A percentile compares a stretch with the other conserved stretches of the same genome.
Conservation (phyloP, 1,140 invertebrate genomes). For the Ptiloglossa arizonensis region DNA sequence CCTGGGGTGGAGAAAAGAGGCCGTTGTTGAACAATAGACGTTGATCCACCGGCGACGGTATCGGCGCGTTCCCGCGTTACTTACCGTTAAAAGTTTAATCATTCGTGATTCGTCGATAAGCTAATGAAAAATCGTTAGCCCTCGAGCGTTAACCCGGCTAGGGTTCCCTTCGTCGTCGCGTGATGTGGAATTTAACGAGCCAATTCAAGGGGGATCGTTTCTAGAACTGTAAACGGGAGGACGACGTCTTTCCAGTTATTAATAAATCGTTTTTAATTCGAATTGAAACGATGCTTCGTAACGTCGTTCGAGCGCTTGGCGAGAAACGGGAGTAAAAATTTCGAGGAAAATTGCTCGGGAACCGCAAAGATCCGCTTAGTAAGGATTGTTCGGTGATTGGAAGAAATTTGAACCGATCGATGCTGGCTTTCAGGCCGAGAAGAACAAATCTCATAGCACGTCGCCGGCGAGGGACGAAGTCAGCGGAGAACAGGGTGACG, state of each 20-base stretch:
- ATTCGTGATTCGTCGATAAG: conserved; percentile 43
- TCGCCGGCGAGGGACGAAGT: conserved; percentile 83
- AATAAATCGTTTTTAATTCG: background rate
- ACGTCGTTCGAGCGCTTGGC: no score
- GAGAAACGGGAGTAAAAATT: no score
- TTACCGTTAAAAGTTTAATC: conserved; percentile 34
- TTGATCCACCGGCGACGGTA: background rate
- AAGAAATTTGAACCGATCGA: no score
- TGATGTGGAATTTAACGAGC: background rate
- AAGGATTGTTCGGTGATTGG: no score
- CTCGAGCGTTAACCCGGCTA: conserved; percentile 16
- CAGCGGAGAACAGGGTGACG: conserved; percentile 81
- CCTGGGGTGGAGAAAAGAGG: background rate
- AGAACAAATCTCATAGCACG: conserved; percentile 85
- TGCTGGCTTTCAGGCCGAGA: conserved; percentile 78
- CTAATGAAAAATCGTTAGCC: conserved; percentile 41
- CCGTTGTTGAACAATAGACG: conserved; percentile 14
- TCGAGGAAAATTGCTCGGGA: no score
- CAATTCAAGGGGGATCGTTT: background rate
- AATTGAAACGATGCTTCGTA: no score
- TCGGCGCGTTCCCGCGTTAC: background rate
- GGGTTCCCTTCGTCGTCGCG: background rate
- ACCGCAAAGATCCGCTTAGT: no score
- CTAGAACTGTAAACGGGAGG: background rate
- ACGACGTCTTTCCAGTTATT: conserved; percentile 3